Conservation (phyloP, 2,888 invertebrate genomes). For the Oscheius sp. region DNA sequence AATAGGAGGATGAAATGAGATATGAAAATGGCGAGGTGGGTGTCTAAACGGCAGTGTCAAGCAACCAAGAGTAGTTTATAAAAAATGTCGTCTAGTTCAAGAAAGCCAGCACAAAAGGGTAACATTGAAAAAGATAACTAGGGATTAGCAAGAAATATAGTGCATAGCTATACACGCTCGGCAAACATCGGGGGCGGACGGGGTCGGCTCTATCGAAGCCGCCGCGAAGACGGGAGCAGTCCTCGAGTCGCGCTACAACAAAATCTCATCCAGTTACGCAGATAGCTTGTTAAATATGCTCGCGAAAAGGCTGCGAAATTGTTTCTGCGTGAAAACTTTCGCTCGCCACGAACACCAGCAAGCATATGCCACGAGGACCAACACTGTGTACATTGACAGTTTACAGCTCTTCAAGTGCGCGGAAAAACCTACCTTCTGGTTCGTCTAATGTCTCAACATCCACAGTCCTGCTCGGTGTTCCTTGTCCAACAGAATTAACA, state of each 20-base stretch:
- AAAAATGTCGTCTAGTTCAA: background rate
- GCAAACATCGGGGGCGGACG: constrained; percentile 32
- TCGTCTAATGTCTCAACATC: constrained; percentile 51
- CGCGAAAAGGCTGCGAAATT: constrained; percentile 35
- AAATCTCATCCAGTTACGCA: constrained; percentile 35
- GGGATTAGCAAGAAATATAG: constrained; percentile 17
- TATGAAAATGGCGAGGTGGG: no score
- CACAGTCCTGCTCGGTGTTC: constrained; percentile 42
- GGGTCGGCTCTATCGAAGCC: constrained; percentile 37
- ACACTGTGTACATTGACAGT: constrained; percentile 1
- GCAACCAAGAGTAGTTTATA: background rate
- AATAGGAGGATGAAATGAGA: no score
- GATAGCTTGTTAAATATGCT: constrained; percentile 37
- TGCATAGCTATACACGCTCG: constrained; percentile 34
- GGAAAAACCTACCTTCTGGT: constrained; percentile 14
- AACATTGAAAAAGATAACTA: constrained; percentile 3
- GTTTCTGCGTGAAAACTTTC: constrained; percentile 28
- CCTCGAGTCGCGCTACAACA: constrained; percentile 37
- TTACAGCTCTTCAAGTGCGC: no score
- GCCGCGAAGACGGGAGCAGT: constrained; percentile 34
- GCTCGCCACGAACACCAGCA: constrained; percentile 18
- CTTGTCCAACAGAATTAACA: constrained; percentile 49
- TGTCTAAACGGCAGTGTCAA: no score
- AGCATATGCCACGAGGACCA: constrained; percentile 13
- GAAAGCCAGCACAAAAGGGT: background rate